Evolutionary conservation across 2,113 vertebrate species (phyloP), one percentile per base, ranked within the genome.

Genomic region (Corythornis madagascariensis): DNA sequence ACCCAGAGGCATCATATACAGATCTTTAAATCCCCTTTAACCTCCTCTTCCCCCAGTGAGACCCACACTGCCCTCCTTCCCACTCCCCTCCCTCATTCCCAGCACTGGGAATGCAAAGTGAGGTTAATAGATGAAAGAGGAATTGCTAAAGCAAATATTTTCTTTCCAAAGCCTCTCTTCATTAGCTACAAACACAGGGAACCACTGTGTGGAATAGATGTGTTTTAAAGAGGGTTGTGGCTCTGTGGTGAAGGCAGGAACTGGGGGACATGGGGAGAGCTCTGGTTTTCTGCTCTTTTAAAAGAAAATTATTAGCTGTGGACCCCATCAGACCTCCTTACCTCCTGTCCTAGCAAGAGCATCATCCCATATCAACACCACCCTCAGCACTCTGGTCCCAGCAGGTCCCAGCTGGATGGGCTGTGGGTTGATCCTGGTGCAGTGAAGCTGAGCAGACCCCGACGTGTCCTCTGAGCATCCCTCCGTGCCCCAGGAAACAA

Each of bases 51-150:
- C 35, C 57, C 9, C 9, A 5, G 47, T 1, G 9, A 52, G 33
- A 65, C 26, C 43, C 56, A 50, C 33, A 38, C 53, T 5, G 55
- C 80, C 28, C 47, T n/a, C 29, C 43, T 59, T 53, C 52, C 56
- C 3, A 7, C 38, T 38, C 24, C 50, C 53, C 72, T 59, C 35
- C 60, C n/a, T 76, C 65, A 5, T 0, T 8, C 38, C 45, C 61
- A 48, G 56, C 0, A 0, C 7, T 8, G 0, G 26, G 0, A 4
- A 31, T 25, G 52, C 60, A 24, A 25, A 87, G 28, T 15, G 50
- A 61, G 57, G 72, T 82, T 79, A 84, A 67, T 2, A 65, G 66
- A 78, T 63, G 79, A 78, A 59, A 82, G 75, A 43, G 56, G 67
- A 83, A 75, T 84, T 80, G 73, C 83, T 63, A 94, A 81, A 92